Evolutionary conservation across 2,113 vertebrate species (phyloP).

Genomic region (Microcebus tavaratra): DNA sequence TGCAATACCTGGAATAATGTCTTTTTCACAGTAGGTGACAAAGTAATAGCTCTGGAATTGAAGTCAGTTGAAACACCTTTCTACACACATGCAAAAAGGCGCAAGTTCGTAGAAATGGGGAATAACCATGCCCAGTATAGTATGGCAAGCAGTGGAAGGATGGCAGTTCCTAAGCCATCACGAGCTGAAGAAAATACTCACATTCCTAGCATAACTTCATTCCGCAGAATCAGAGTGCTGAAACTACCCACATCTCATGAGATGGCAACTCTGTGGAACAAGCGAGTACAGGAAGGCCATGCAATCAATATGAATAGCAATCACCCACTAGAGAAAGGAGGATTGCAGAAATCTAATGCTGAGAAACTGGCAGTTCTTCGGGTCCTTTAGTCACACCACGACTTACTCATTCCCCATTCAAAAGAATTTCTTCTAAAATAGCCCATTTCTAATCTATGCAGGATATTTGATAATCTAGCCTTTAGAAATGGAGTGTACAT

Average conservation of each 20-base stretch:
- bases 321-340: not conserved
- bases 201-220: not conserved
- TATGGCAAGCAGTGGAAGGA: not conserved
- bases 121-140: not conserved
- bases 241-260: not conserved
- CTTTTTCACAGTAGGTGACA: not conserved
- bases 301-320: not conserved
- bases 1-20: not conserved
- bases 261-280: not conserved
- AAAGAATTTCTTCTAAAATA: not conserved
- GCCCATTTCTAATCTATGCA: not conserved
- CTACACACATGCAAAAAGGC: not conserved
- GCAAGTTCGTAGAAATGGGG: not conserved
- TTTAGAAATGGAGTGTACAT: not conserved
- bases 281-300: not conserved
- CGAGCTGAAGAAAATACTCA: not conserved
- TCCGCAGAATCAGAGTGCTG: not conserved
- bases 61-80: not conserved
- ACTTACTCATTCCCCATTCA: not conserved
- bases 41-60: not conserved
- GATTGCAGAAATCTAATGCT: not conserved
- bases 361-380: not conserved
- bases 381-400: not conserved
- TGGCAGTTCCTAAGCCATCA: not conserved
- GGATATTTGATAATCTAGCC: not conserved